Percentiles rank a stretch among this genome's conserved stretches.
These are phyloP conservation scores for Drosophila lacertosa DNA, from an alignment of 1,140 invertebrate genomes.

Conservation along the genomic window DNA sequence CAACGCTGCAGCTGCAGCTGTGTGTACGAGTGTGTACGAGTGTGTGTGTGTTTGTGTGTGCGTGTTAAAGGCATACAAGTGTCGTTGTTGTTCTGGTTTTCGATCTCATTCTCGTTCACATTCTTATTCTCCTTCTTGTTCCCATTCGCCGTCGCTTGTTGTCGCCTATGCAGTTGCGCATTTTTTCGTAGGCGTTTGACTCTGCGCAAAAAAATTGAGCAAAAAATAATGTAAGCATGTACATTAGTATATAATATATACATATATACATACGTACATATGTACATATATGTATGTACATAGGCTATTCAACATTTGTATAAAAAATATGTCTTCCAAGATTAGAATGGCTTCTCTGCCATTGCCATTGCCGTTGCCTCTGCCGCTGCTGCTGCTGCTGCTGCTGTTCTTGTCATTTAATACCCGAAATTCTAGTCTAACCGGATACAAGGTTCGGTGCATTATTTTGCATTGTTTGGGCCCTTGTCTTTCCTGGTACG, in stretches of 20 bases:
- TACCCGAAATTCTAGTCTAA: slow-evolving; percentile 83
- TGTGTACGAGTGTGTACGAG: slow-evolving; percentile 10
- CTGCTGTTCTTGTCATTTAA: slow-evolving; percentile 73
- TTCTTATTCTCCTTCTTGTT: slow-evolving; percentile 5
- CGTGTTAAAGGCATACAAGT: slow-evolving; percentile 59
- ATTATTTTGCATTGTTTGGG: slow-evolving; percentile 77
- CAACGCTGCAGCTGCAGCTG: slow-evolving; percentile 22
- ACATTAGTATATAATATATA: slow-evolving; percentile 1
- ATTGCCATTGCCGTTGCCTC: not conserved
- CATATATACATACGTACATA: not conserved
- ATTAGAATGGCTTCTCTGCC: slow-evolving; percentile 62
- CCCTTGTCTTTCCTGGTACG: slow-evolving; percentile 32
- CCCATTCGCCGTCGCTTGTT: not conserved
- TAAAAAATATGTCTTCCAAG: slow-evolving; percentile 48
- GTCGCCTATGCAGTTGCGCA: slow-evolving; percentile 71
- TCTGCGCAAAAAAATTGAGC: slow-evolving; percentile 11
- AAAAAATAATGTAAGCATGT: slow-evolving; percentile 6
- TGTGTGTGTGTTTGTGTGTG: slow-evolving; percentile 21
- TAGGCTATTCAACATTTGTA: slow-evolving; percentile 29
- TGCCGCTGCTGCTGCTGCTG: slow-evolving; percentile 5
- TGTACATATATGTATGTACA: slow-evolving; percentile 5
- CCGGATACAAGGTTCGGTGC: slow-evolving; percentile 82
- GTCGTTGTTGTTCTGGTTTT: slow-evolving; percentile 60
- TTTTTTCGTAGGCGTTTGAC: slow-evolving; percentile 75
- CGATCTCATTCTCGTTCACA: slow-evolving; percentile 16